A percentile compares a stretch with the other conserved stretches of the same genome.
Conservation (phyloP, 2,797 vertebrate genomes). For the Xiphorhynchus erythropygius region DNA sequence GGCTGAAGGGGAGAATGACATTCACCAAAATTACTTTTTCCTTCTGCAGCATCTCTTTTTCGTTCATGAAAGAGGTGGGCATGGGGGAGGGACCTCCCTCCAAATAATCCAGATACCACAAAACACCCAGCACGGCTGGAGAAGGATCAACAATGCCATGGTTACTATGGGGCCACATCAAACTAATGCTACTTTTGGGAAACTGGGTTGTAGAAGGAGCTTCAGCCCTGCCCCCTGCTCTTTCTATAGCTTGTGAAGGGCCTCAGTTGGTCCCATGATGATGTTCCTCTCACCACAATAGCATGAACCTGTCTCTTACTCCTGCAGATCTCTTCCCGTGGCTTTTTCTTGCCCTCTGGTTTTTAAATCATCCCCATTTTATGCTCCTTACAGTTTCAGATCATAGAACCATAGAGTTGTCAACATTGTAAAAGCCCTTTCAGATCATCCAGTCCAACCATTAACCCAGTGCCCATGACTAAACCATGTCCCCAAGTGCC, state of each 20-base stretch:
- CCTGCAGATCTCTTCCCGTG: not conserved
- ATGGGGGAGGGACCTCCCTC: rapidly evolving
- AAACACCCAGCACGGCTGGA: not conserved
- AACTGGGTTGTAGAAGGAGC: not conserved
- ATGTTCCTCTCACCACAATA: rapidly evolving
- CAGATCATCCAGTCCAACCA: not conserved
- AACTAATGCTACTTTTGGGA: not conserved
- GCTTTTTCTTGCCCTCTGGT: not conserved
- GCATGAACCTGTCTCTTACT: not conserved
- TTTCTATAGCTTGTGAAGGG: not conserved
- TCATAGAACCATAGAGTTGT: not conserved
- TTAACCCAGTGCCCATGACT: rapidly evolving
- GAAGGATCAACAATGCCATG: not conserved
- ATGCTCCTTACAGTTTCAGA: not conserved
- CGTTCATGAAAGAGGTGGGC: not conserved
- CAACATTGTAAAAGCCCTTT: not conserved
- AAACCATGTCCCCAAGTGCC: not conserved
- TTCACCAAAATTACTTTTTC: not conserved
- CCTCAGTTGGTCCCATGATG: not conserved
- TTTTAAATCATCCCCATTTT: not conserved
- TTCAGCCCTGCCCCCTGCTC: not conserved
- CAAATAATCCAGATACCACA: not conserved
- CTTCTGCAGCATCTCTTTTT: not conserved
- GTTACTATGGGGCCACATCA: not conserved
- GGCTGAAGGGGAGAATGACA: not conserved